Conservation (phyloP, 2,113 vertebrate species). For the Orthonyx spaldingii region DNA sequence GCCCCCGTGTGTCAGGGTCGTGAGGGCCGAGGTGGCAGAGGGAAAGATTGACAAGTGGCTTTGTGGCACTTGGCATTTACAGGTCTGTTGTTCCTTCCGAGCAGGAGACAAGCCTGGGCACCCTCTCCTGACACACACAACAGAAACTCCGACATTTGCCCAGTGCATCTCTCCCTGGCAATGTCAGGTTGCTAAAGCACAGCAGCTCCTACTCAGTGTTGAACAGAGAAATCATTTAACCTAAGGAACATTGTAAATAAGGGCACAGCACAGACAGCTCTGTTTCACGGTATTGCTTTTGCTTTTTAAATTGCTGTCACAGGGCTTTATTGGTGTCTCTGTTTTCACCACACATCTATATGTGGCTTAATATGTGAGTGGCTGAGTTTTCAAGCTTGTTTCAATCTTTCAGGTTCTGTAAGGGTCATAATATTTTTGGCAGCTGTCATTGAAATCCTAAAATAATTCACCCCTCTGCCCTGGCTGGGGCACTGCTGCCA, state of each 20-base stretch:
- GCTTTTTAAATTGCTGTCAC: neutral
- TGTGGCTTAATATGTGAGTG: neutral
- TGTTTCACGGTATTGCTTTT: neutral
- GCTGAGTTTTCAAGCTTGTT: neutral
- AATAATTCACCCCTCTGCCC: neutral
- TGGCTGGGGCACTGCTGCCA: neutral
- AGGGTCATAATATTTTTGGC: neutral
- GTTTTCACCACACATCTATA: neutral
- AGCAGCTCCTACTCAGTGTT: neutral
- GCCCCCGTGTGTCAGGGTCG: accelerated
- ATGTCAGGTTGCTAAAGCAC: neutral
- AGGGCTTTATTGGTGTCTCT: neutral
- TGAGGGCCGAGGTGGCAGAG: neutral
- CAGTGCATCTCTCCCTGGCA: accelerated
- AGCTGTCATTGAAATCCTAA: neutral
- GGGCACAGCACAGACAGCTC: neutral
- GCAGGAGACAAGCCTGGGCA: neutral
- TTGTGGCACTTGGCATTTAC: neutral
- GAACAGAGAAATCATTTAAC: neutral
- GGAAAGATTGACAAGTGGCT: neutral
- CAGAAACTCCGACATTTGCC: neutral
- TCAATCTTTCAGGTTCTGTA: neutral
- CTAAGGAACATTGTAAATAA: neutral
- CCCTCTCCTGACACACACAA: neutral
- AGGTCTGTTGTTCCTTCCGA: neutral